phyloP scores from a whole-genome alignment of 2,797 vertebrate species.

The Gymnocypris eckloni region DNA sequence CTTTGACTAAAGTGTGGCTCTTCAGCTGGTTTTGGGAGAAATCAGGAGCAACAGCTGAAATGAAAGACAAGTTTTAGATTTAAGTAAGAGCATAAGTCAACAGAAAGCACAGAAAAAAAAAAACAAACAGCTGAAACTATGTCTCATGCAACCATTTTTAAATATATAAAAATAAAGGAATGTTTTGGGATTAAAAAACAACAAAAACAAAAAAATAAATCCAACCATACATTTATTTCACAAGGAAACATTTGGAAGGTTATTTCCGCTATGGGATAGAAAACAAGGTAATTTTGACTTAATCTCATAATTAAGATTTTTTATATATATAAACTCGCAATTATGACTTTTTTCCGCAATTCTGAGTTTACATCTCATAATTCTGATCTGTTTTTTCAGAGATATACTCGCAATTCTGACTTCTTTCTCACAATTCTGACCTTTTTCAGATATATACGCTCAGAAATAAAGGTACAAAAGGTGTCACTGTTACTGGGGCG shows the following conservation, averaged over 20 bases:
- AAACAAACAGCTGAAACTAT: background rate
- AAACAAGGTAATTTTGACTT: background rate
- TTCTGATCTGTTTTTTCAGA: no score
- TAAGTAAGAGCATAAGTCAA: background rate
- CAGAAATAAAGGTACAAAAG: no score
- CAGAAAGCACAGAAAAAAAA: background rate
- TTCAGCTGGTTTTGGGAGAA: slow-evolving; percentile 90
- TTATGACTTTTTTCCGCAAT: no score
- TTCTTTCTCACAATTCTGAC: no score
- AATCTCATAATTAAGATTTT: background rate
- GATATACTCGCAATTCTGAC: no score
- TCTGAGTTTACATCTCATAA: no score
- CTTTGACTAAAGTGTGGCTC: slow-evolving; percentile 89
- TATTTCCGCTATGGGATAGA: background rate
- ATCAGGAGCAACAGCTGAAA: slow-evolving; percentile 91
- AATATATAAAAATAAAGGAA: background rate
- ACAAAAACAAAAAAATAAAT: background rate
- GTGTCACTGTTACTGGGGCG: no score
- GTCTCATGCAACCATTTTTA: background rate
- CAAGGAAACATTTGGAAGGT: background rate
- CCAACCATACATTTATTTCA: background rate
- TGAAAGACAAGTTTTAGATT: slow-evolving; percentile 33
- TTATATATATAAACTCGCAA: no score
- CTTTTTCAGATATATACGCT: no score
- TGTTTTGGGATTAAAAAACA: background rate